Evolutionary conservation across 2,888 invertebrate species (phyloP).

Genomic region (Dyspetes luteomarginatus): DNA sequence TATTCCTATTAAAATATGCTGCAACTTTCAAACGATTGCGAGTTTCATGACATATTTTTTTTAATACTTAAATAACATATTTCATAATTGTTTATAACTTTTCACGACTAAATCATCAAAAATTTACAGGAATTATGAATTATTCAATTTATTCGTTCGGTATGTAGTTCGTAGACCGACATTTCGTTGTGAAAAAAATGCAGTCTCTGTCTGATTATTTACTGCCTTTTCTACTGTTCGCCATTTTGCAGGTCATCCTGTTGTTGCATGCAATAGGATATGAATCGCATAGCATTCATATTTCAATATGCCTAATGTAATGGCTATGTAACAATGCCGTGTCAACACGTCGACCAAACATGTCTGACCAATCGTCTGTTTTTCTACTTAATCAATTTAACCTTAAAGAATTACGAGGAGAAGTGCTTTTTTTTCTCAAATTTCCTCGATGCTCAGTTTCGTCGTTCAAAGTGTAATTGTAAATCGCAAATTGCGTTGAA

Average conservation of each 20-base stretch:
- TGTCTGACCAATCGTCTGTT: not conserved
- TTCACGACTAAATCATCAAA: too few relatives aligned
- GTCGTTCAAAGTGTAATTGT: not conserved
- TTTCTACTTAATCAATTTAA: not conserved
- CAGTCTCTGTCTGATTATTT: not conserved
- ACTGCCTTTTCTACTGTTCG: not conserved
- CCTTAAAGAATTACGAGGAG: not conserved
- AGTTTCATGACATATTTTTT: too few relatives aligned
- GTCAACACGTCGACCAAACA: not conserved
- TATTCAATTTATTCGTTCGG: too few relatives aligned
- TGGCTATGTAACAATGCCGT: not conserved
- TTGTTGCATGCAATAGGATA: too few relatives aligned
- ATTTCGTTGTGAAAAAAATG: not conserved
- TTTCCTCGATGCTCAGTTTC: not conserved
- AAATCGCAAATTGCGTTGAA: conserved; percentile 11
- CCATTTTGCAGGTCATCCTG: not conserved
- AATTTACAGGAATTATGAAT: too few relatives aligned
- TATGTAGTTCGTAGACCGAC: too few relatives aligned
- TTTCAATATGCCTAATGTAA: not conserved
- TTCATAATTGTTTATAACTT: too few relatives aligned
- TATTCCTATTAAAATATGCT: too few relatives aligned
- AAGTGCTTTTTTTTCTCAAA: not conserved
- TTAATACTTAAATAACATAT: too few relatives aligned
- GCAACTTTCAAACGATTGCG: too few relatives aligned
- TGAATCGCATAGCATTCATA: not conserved